Percentiles rank a stretch among this genome's conserved stretches.
These are phyloP conservation scores for Ennomos fuscantarius DNA, from an alignment of 2,888 invertebrate genomes.

Conservation along the genomic window DNA sequence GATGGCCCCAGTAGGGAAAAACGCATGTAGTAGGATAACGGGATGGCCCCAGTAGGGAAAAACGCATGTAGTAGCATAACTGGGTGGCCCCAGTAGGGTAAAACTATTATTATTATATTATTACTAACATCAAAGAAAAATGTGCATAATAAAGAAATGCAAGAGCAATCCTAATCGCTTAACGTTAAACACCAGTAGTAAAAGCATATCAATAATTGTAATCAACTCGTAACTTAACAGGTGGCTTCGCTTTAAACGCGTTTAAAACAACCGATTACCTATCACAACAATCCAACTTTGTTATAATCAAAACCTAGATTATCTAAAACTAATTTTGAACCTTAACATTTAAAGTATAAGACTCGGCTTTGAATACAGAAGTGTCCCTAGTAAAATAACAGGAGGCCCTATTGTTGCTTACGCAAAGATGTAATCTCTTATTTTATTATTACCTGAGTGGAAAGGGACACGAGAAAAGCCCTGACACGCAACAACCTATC, in stretches of 20 bases:
- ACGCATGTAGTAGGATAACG: too few relatives aligned
- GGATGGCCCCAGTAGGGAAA: too few relatives aligned
- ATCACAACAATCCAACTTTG: slow-evolving; percentile 70
- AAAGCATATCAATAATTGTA: slow-evolving; percentile 39
- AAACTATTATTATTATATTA: too few relatives aligned
- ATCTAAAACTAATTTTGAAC: slow-evolving; percentile 42
- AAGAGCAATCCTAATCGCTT: background rate
- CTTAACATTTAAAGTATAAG: slow-evolving; percentile 36
- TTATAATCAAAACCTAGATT: slow-evolving; percentile 60
- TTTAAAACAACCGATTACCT: slow-evolving; percentile 71
- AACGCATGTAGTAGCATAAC: too few relatives aligned
- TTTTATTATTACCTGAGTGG: slow-evolving; percentile 79
- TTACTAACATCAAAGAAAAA: too few relatives aligned
- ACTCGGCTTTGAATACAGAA: slow-evolving; percentile 43
- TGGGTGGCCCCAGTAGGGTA: too few relatives aligned
- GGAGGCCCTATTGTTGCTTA: slow-evolving; percentile 79
- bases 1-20: too few relatives aligned
- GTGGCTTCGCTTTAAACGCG: slow-evolving; percentile 64
- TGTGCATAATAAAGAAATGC: background rate
- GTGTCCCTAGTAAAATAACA: slow-evolving; percentile 68
- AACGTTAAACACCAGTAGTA: slow-evolving; percentile 6
- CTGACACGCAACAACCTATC: slow-evolving; percentile 26
- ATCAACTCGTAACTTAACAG: slow-evolving; percentile 60
- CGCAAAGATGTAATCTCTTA: slow-evolving; percentile 82
- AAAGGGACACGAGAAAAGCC: slow-evolving; percentile 56